Evolutionary conservation across 2,888 invertebrate species (phyloP).

Genomic region (Tachina lurida): DNA sequence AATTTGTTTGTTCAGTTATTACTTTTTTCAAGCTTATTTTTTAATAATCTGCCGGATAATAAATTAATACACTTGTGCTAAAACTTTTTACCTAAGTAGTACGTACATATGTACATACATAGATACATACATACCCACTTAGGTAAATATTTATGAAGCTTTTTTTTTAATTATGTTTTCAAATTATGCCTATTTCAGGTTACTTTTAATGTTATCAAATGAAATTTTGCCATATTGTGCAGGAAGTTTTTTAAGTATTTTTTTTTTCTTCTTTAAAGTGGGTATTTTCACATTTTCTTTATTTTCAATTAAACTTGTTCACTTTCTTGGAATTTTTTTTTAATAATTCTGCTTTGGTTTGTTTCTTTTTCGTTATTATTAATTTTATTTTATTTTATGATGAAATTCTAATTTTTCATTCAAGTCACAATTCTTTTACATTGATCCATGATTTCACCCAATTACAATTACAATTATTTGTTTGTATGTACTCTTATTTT

Average conservation of each 20-base stretch:
- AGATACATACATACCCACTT: not conserved
- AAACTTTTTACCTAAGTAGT: too few relatives aligned
- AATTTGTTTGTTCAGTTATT: too few relatives aligned
- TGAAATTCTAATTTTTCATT: constrained; percentile 5
- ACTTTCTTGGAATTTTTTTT: not conserved
- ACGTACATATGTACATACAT: too few relatives aligned
- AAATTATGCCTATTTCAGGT: not conserved
- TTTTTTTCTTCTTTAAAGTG: not conserved
- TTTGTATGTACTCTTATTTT: not conserved
- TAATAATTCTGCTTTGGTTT: not conserved
- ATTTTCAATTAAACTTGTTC: not conserved
- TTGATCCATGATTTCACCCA: constrained; percentile 23
- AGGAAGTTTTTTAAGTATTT: not conserved
- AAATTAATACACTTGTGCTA: too few relatives aligned
- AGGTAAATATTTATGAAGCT: not conserved
- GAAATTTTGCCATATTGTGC: not conserved
- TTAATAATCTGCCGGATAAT: too few relatives aligned
- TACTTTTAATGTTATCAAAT: not conserved
- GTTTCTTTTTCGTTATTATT: constrained; percentile 2
- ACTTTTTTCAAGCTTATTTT: too few relatives aligned
- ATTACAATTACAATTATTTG: constrained; percentile 5
- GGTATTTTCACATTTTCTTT: not conserved
- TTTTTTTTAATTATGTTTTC: not conserved
- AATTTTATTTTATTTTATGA: not conserved
- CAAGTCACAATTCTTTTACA: constrained; percentile 6